A percentile compares a stretch with the other conserved stretches of the same genome.
Evolutionary conservation across 2,113 vertebrate genomes (phyloP).

Genomic region (Sylvietta virens): DNA sequence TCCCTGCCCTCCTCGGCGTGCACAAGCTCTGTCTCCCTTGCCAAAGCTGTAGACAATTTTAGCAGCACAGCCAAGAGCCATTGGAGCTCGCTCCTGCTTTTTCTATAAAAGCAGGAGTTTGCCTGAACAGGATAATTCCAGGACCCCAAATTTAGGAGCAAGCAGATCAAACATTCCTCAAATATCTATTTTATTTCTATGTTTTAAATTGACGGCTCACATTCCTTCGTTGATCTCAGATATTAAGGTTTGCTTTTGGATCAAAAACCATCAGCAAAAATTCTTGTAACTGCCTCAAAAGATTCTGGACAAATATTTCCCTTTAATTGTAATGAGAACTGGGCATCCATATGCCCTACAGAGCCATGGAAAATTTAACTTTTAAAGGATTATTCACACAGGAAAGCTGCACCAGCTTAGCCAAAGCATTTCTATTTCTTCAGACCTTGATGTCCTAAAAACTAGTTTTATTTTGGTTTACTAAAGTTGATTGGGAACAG

Average conservation of each 20-base stretch:
- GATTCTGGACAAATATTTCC: constrained; percentile 51
- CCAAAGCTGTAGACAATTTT: background rate
- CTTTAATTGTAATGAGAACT: constrained; percentile 56
- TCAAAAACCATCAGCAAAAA: constrained; percentile 32
- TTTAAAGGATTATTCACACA: constrained; percentile 46
- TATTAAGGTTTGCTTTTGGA: constrained; percentile 52
- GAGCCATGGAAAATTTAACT: constrained; percentile 55
- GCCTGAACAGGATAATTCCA: background rate
- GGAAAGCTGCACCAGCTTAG: constrained; percentile 52
- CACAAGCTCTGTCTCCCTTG: background rate
- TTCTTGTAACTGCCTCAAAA: constrained; percentile 54
- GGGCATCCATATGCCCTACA: constrained; percentile 57
- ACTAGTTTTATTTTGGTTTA: constrained; percentile 59
- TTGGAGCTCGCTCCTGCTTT: background rate
- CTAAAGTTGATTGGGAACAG: constrained; percentile 54
- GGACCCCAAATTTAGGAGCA: background rate
- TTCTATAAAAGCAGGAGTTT: background rate
- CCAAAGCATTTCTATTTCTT: constrained; percentile 49
- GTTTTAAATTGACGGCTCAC: constrained; percentile 4
- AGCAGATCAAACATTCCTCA: constrained; percentile 49
- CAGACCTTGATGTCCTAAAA: constrained; percentile 56
- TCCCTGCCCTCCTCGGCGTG: background rate
- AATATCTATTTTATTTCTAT: constrained; percentile 53
- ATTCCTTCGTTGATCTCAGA: constrained; percentile 30
- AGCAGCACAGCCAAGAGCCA: background rate